Base-by-base conservation (phyloP, 2,113 vertebrate species). In the Pelobates fuscus region DNA sequence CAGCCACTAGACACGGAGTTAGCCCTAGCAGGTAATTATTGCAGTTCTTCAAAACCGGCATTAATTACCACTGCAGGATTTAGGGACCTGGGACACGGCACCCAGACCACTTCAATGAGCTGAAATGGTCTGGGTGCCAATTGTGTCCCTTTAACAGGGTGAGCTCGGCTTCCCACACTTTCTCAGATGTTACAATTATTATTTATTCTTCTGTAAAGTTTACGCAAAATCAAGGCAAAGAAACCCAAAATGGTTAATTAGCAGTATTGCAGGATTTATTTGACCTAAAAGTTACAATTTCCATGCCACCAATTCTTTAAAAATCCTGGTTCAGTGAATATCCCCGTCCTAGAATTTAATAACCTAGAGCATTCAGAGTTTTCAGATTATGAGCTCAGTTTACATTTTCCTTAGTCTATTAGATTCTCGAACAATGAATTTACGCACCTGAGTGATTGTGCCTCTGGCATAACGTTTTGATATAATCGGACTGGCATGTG, bases 401-500 rank as follows among this genome's bases (percentile, higher is more conserved):
- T 41, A 58, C 44, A 57, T 37, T 57, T 46, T 66, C 49, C 37
- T 8, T 44, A 20, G 17, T 66, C 57, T 32, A 57, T 74, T 74
- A 66, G 52, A 66, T 20, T 58, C 52, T 74, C 30, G 54, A 66
- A 65, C 62, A 66, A 66, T 24, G 52, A 61, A 74, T 66, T 74
- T 58, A 44, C 57, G 62, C 71, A 74, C 49, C 71, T 66, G 71
- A 65, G 64, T 66, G 59, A 58, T 46, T 66, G 37, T 43, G 62
- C 71, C 71, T 27, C 46, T 25, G 69, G 69, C 69, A 18, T 49
- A 61, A 46, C 20, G 44, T 58, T 54, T 27, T 58, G 49, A 74
- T 74, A 66, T 66, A 74, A 66, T 65, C 58, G 23, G 66, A 44
- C 29, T 66, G 71, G 49, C 71, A 57, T 65, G 44, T 64, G 46